Percentiles rank a stretch among this genome's conserved stretches.
Evolutionary conservation across 1,140 invertebrate genomes (phyloP).

Genomic region (Bombus fervidus): DNA sequence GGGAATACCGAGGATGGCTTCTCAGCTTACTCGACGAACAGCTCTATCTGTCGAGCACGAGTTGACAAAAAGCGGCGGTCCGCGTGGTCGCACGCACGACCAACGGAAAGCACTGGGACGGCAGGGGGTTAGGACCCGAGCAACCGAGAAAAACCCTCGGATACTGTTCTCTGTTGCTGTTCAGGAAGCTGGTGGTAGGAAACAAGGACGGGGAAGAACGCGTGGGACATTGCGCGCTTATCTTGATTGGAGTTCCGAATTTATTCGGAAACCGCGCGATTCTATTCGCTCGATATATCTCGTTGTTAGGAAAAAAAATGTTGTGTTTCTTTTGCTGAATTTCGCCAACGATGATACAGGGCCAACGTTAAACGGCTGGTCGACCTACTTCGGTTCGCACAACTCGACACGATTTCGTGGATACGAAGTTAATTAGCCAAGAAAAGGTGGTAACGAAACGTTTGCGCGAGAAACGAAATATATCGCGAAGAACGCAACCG

Average conservation of each 20-base stretch:
- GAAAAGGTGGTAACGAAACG: background rate
- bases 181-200: background rate
- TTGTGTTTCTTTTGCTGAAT: background rate
- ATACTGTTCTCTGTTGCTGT: constrained; percentile 15
- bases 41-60: constrained; percentile 78
- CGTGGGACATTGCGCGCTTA: background rate
- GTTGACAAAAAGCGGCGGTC: constrained; percentile 71
- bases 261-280: background rate
- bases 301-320: background rate
- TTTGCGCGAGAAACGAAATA: background rate
- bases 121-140: constrained; percentile 55
- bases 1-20: constrained; percentile 77
- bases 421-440: background rate
- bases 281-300: background rate
- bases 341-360: background rate
- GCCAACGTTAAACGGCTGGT: background rate
- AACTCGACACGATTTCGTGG: background rate
- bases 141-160: constrained; percentile 51
- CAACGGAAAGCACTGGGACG: constrained; percentile 70
- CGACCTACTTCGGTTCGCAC: background rate
- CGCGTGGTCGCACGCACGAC: constrained; percentile 74
- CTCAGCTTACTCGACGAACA: constrained; percentile 76
- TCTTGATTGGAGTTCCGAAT: background rate
- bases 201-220: background rate
- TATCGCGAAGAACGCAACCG: background rate